Evolutionary conservation across 2,113 vertebrate species (phyloP).

Genomic region (Echinops telfairi): DNA sequence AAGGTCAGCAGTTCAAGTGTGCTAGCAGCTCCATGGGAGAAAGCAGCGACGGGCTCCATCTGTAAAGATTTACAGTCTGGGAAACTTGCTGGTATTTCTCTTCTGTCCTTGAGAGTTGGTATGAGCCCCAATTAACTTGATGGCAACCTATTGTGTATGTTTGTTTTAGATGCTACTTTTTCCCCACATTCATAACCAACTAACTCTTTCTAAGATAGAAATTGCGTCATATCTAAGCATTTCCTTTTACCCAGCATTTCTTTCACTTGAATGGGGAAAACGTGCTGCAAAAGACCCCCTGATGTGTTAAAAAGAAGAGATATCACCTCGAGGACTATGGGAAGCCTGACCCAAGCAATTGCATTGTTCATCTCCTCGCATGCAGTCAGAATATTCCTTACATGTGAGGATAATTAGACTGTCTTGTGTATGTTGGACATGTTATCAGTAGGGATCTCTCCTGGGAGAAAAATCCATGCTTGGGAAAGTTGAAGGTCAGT

Average conservation of each 20-base stretch:
- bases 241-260: neutral
- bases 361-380: neutral
- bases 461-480: neutral
- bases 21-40: neutral
- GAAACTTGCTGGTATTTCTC: neutral
- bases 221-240: neutral
- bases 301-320: too few species aligned
- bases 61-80: neutral
- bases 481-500: neutral
- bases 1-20: neutral
- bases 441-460: neutral
- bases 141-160: neutral
- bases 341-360: neutral
- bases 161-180: neutral
- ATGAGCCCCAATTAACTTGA: neutral
- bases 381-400: neutral
- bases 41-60: neutral
- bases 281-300: neutral
- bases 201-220: neutral
- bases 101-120: neutral
- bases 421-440: neutral
- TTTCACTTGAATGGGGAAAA: neutral
- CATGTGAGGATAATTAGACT: neutral
- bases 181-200: neutral
- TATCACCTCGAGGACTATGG: neutral